Evolutionary conservation across 2,113 vertebrate genomes (phyloP).

Genomic region (Patagioenas fasciata): DNA sequence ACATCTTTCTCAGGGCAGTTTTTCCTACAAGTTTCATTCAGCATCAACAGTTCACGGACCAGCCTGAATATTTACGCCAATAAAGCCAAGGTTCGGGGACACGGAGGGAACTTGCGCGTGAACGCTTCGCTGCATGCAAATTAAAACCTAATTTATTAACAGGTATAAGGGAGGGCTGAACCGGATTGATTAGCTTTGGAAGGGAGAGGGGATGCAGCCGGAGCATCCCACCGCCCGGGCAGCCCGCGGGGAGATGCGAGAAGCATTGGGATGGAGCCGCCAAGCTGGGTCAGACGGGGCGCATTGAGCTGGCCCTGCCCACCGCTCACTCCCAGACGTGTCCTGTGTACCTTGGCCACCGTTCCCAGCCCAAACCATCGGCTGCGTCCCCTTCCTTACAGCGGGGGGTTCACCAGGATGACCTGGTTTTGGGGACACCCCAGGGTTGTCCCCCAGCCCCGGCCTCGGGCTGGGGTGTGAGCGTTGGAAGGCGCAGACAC

Average conservation of each 20-base stretch:
- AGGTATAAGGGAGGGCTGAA: too few species aligned
- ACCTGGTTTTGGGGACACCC: neutral
- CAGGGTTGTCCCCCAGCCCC: fast-evolving
- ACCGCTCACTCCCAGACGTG: fast-evolving
- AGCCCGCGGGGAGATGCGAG: neutral
- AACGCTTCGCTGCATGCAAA: fast-evolving
- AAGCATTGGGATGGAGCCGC: neutral
- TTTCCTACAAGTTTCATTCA: too few species aligned
- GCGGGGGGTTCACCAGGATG: too few species aligned
- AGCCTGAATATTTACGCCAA: neutral
- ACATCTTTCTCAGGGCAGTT: neutral
- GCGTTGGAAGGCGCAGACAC: neutral
- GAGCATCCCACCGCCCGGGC: too few species aligned
- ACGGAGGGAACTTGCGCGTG: neutral
- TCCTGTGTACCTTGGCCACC: neutral
- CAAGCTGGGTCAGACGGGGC: too few species aligned
- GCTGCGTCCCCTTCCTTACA: too few species aligned
- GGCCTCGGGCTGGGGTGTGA: too few species aligned
- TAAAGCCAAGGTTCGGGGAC: neutral
- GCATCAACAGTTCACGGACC: too few species aligned
- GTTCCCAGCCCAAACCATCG: neutral
- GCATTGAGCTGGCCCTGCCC: neutral
- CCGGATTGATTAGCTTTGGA: too few species aligned
- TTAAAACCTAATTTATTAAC: neutral
- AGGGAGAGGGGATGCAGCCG: too few species aligned